Base-by-base conservation (phyloP, 2,797 vertebrate genomes). In the Phalanger gymnotis region DNA sequence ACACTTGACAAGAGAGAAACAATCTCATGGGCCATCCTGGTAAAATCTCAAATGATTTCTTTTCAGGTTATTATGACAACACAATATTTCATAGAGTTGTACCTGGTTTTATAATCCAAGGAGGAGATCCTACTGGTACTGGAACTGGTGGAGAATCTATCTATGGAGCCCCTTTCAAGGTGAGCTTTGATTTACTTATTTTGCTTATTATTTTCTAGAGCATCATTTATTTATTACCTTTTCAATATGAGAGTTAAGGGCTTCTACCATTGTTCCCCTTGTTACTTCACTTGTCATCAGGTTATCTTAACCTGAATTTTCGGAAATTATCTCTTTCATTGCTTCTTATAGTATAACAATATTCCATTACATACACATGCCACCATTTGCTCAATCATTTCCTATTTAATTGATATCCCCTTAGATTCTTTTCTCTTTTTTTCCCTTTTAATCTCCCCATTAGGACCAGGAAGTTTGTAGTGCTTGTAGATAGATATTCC, bases 71-170 rank as follows among this genome's bases (percentile, higher is more conserved):
- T 98, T 99, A 99, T 91, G 99, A 99, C 97, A 99, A 99, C 81
- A 99, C 99, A 52, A 96, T 99, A 97, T 99, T 99, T 98, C 99
- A 99, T 97, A 98, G 99, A 96, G 99, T 99, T 98, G 99, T 99
- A 22, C 99, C 98, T 55, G 99, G 99, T 0, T 99, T 99, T 98
- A 99, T 99, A 96, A 98, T 99, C 92, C 99, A 99, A 98, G 99
- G 99, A 0, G 99, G 99, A 92, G 99, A 99, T 98, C 99, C 99
- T 40, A 99, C 99, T 53, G 99, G 99, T 92, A 99, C 99, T 13
- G 99, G 99, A 27, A 96, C 98, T 22, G 99, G 99, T 19, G 99
- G 99, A 97, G 99, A 99, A 53, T 99, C 99, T 27, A 92, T 99
- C 92, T 99, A 99, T 47, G 99, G 99, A 54, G 98, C 98, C 1